Evolutionary conservation across 1,140 invertebrate genomes (phyloP).

Genomic region (Brachionus paranguensis): DNA sequence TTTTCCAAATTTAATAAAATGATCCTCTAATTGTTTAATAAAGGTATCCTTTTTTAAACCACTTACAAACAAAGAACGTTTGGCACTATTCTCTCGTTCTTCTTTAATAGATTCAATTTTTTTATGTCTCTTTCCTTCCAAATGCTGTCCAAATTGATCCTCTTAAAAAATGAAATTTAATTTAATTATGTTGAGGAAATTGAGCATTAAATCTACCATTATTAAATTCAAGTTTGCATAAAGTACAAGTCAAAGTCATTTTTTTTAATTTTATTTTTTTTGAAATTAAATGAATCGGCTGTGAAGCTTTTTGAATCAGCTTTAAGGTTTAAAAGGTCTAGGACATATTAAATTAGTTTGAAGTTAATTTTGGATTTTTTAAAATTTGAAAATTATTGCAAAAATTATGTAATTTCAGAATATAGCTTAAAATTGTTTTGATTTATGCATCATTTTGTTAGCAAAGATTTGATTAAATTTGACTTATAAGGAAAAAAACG

Average conservation of each 20-base stretch:
- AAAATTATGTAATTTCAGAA: not conserved
- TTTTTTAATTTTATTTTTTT: not conserved
- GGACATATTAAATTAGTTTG: not conserved
- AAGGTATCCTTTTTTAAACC: conserved; percentile 30
- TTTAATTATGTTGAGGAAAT: not conserved
- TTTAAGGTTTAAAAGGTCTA: not conserved
- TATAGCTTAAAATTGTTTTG: not conserved
- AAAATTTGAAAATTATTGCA: not conserved
- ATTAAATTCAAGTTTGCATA: conserved; percentile 33
- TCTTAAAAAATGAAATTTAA: not conserved
- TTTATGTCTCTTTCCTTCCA: conserved; percentile 30
- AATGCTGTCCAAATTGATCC: conserved; percentile 35
- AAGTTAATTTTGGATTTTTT: not conserved
- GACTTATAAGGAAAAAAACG: too few relatives aligned
- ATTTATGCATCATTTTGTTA: not conserved
- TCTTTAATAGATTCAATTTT: conserved; percentile 20
- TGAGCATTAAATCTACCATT: not conserved
- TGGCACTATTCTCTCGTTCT: conserved; percentile 19
- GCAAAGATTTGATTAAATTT: not conserved
- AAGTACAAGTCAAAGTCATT: conserved; percentile 15
- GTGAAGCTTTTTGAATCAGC: not conserved
- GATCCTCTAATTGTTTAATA: conserved; percentile 18
- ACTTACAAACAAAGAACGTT: not conserved
- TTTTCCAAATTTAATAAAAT: conserved; percentile 22
- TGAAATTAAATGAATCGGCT: not conserved